Evolutionary conservation across 1,140 invertebrate species (phyloP), one percentile per base, ranked within the genome.

Genomic region (Drosophila equinoxialis): DNA sequence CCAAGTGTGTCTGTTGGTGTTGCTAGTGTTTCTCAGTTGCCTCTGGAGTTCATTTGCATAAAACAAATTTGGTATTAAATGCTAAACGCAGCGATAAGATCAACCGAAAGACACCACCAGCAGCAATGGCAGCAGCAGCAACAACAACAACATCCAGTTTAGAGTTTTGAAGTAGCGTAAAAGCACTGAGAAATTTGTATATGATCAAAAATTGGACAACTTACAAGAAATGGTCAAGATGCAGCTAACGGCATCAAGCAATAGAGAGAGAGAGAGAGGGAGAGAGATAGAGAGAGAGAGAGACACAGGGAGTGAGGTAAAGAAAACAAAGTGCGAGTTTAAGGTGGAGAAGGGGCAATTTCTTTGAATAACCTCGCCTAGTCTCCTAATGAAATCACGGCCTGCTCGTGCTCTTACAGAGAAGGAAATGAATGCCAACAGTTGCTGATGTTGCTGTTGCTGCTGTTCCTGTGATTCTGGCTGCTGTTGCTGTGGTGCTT

Each of bases 1-100:
- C 48, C 64, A 64, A 64, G 42, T 58, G 69, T 80, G 70, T 68
- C 66, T 68, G 72, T 65, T 61, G 75, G 65, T 66, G 63, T 78
- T 72, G 65, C 77, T 66, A 72, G 30, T 72, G 75, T 45, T n/a
- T n/a, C n/a, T n/a, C 39, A 35, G 48, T 17, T 20, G 55, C 68
- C 70, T 57, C 72, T 63, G 83, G 64, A 65, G 77, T 76, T 90
- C 82, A 90, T 90, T 90, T 90, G 86, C 86, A 90, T 87, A 90
- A 90, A 90, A 90, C 86, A 90, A 90, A 90, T 90, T 90, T 90
- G 86, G 86, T 90, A 90, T 90, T 90, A 90, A 90, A 90, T 90
- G 79, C 79, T 90, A 82, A 75, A 66, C 74, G 39, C 59, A 48
- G 58, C 72, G 86, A 90, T 90, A 90, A 90, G 79, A 90, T 90